Evolutionary conservation across 2,113 vertebrate genomes (phyloP).

Genomic region (Odontophorus gujanensis): DNA sequence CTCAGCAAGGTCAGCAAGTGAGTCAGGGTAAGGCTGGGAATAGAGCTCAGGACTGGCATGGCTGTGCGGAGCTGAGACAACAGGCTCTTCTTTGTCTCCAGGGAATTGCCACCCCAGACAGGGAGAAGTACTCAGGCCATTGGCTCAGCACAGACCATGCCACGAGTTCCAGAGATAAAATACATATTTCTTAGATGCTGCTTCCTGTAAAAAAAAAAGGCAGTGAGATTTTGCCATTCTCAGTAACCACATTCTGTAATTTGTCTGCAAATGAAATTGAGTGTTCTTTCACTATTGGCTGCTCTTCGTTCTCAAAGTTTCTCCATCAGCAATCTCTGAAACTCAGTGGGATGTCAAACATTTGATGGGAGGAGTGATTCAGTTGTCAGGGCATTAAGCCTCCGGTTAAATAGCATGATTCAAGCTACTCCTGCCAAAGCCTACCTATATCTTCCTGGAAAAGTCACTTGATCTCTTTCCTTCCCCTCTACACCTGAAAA

Average conservation of each 20-base stretch:
- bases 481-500: not conserved
- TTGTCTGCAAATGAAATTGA: not conserved
- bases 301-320: not conserved
- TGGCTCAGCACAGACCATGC: not conserved
- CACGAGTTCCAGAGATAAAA: not conserved
- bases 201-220: not conserved
- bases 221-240: fast-evolving
- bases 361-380: not conserved
- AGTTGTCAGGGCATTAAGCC: not conserved
- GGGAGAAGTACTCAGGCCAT: not conserved
- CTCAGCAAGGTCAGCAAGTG: not conserved
- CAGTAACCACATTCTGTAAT: fast-evolving
- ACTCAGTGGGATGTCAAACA: not conserved
- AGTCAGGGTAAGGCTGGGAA: constrained; percentile 34
- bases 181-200: not conserved
- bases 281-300: not conserved
- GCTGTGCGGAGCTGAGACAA: constrained; percentile 22
- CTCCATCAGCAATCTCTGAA: not conserved
- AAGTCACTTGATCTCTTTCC: not conserved
- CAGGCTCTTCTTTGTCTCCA: constrained; percentile 48
- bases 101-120: not conserved
- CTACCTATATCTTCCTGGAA: not conserved
- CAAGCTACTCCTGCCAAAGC: not conserved
- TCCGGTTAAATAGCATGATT: fast-evolving
- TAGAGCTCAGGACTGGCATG: not conserved